A percentile compares a stretch with the other conserved stretches of the same genome.
phyloP scores from a whole-genome alignment of 1,140 invertebrate species.

The Heliconius eleuchia region DNA sequence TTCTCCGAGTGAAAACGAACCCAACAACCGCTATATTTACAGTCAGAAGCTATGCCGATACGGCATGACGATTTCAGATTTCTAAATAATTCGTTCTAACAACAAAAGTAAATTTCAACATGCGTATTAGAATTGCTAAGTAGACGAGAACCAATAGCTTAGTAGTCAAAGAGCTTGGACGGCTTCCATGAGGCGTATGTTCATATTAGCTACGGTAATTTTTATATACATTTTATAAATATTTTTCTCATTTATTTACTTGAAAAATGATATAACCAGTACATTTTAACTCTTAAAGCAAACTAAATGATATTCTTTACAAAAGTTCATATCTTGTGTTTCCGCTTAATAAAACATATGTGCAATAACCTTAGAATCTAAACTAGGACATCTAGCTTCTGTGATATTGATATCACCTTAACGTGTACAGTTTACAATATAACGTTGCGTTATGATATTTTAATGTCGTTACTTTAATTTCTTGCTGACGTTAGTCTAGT shows the following conservation, averaged over 20 bases:
- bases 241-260: neutral
- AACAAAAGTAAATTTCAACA: too few species aligned
- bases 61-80: too few species aligned
- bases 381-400: constrained; percentile 33
- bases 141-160: too few species aligned
- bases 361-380: constrained; percentile 32
- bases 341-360: constrained; percentile 23
- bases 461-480: neutral
- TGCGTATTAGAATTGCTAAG: too few species aligned
- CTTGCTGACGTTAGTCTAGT: too few species aligned
- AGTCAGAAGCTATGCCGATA: too few species aligned
- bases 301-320: constrained; percentile 1
- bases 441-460: constrained; percentile 16
- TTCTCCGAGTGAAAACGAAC: too few species aligned
- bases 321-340: constrained; percentile 14
- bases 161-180: too few species aligned
- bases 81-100: too few species aligned
- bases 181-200: too few species aligned
- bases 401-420: constrained; percentile 29
- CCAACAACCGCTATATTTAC: too few species aligned
- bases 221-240: neutral
- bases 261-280: neutral
- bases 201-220: too few species aligned
- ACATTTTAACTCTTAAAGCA: neutral
- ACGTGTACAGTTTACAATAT: constrained; percentile 14